These are phyloP conservation scores for Entomobrya multifasciata DNA, from an alignment of 2,888 invertebrate genomes.

Conservation along the genomic window DNA sequence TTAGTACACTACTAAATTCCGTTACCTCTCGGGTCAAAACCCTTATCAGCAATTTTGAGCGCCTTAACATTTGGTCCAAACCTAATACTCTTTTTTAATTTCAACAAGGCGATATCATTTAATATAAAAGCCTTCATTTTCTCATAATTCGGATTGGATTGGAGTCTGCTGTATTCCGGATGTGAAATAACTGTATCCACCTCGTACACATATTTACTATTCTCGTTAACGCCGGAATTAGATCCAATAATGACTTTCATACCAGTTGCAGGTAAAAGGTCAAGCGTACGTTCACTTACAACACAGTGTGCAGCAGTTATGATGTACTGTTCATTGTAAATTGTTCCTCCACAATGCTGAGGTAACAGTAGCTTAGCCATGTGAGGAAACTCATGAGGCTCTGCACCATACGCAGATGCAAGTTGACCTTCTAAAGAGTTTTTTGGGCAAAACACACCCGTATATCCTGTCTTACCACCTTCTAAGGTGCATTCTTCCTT, in stretches of 20 bases:
- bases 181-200: slow-evolving; percentile 23
- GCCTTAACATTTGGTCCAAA: slow-evolving; percentile 42
- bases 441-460: slow-evolving; percentile 30
- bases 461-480: too few species aligned
- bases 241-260: slow-evolving; percentile 20
- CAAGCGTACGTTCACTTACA: neutral
- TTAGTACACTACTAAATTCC: too few species aligned
- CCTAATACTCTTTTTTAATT: slow-evolving; percentile 32
- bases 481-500: too few species aligned
- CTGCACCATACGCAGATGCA: neutral
- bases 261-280: neutral
- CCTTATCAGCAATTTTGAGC: slow-evolving; percentile 42
- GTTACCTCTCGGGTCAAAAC: slow-evolving; percentile 21
- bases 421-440: neutral
- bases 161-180: neutral
- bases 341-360: slow-evolving; percentile 1
- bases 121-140: too few species aligned
- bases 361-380: neutral
- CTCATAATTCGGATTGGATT: neutral
- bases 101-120: slow-evolving; percentile 53
- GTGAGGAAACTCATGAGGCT: slow-evolving; percentile 10
- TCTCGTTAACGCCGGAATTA: slow-evolving; percentile 2
- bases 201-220: neutral
- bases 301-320: slow-evolving; percentile 45
- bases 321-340: neutral